Evolutionary conservation across 2,797 vertebrate genomes (phyloP).

Genomic region (Sebastes glaucus): DNA sequence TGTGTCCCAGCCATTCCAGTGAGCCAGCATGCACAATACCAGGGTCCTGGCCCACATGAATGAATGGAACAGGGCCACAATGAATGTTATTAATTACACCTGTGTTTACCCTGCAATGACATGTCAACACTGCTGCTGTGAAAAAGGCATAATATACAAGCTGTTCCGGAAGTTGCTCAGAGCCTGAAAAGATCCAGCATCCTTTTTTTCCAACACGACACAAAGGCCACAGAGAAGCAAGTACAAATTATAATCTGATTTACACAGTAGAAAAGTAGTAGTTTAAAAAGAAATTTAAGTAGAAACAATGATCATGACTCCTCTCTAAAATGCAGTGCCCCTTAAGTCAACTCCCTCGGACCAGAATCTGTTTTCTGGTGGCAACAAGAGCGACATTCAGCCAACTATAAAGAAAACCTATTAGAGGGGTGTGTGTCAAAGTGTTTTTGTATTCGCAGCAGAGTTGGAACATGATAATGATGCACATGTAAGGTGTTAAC

Average conservation of each 20-base stretch:
- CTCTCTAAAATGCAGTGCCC: background rate
- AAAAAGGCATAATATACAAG: too few species aligned
- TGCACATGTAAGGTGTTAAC: background rate
- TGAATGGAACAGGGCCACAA: too few species aligned
- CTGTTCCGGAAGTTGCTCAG: background rate
- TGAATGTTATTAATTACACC: too few species aligned
- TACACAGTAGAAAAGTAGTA: background rate
- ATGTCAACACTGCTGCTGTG: too few species aligned
- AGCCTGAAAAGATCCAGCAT: background rate
- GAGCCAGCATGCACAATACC: too few species aligned
- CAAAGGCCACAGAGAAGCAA: background rate
- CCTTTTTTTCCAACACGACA: background rate
- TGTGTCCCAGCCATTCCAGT: too few species aligned
- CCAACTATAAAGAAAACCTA: background rate
- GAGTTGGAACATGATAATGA: conserved; percentile 2
- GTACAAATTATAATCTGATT: background rate
- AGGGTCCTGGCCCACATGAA: too few species aligned
- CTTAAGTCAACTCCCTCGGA: background rate
- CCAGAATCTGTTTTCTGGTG: background rate
- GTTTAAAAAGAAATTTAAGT: background rate
- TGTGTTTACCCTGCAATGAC: too few species aligned
- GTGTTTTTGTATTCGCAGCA: background rate
- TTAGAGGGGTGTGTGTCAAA: background rate
- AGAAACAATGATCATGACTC: background rate
- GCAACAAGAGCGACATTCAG: background rate